Conservation (phyloP, 1,140 invertebrate genomes). For the Pissodes strobi region DNA sequence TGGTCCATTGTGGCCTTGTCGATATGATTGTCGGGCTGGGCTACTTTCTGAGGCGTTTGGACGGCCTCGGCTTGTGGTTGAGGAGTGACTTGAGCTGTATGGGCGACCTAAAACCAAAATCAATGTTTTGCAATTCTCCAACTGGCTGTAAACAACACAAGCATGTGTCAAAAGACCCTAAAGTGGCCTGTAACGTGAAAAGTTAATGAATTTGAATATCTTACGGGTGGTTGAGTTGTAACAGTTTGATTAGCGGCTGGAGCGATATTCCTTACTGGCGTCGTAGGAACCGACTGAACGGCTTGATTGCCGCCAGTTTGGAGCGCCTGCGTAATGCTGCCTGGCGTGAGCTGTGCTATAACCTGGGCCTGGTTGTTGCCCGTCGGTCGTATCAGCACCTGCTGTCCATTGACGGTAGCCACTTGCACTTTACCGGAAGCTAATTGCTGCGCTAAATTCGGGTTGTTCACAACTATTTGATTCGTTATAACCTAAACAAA, state of each 20-base stretch:
- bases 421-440: constrained; percentile 78
- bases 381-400: constrained; percentile 73
- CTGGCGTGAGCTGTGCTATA: constrained; percentile 66
- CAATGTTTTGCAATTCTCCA: background rate
- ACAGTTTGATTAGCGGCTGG: constrained; percentile 6
- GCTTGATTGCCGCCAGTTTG: constrained; percentile 27
- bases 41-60: constrained; percentile 36
- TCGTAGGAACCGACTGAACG: constrained; percentile 23
- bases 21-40: constrained; percentile 35
- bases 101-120: too few relatives aligned
- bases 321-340: constrained; percentile 33
- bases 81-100: too few relatives aligned
- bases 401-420: constrained; percentile 82
- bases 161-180: too few relatives aligned
- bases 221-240: constrained; percentile 36
- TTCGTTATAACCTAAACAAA: constrained; percentile 63
- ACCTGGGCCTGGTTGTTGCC: constrained; percentile 75
- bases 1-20: constrained; percentile 15
- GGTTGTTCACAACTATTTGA: constrained; percentile 78
- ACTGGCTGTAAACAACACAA: background rate
- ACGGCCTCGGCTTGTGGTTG: constrained; percentile 7
- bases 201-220: background rate
- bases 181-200: too few relatives aligned
- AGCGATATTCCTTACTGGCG: constrained; percentile 12
- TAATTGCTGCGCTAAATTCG: constrained; percentile 74